Percentiles rank a stretch among this genome's conserved stretches.
Conservation (phyloP, 1,140 invertebrate species). For the Rhagoletis zephyria region DNA sequence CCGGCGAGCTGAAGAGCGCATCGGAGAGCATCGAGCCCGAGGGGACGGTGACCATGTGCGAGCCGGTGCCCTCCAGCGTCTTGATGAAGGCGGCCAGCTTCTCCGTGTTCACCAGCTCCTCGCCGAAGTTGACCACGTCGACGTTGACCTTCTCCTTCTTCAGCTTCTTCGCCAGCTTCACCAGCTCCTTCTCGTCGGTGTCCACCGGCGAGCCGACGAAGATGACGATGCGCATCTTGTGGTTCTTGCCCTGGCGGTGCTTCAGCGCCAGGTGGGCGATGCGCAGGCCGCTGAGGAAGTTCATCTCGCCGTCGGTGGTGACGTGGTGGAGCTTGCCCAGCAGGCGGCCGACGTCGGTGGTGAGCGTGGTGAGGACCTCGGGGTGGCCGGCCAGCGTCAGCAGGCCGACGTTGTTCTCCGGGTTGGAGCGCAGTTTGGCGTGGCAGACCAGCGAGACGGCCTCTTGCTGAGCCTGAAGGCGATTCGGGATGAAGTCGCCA, state of each 20-base stretch:
- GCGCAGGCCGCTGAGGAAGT: slow-evolving; percentile 91
- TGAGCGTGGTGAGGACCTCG: slow-evolving; percentile 95
- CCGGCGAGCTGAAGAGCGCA: slow-evolving; percentile 93
- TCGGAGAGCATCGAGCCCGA: slow-evolving; percentile 93
- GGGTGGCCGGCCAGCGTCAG: slow-evolving; percentile 92
- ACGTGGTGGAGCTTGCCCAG: slow-evolving; percentile 95
- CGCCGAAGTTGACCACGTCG: slow-evolving; percentile 98
- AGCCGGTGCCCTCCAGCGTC: slow-evolving; percentile 91
- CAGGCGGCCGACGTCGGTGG: slow-evolving; percentile 95
- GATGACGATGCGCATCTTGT: slow-evolving; percentile 98
- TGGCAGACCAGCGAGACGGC: slow-evolving; percentile 97
- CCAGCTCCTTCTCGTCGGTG: slow-evolving; percentile 92
- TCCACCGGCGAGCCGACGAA: slow-evolving; percentile 98
- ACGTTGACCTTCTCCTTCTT: slow-evolving; percentile 99
- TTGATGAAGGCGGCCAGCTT: slow-evolving; percentile 93
- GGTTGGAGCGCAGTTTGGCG: slow-evolving; percentile 96
- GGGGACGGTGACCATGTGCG: slow-evolving; percentile 95
- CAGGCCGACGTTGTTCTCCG: slow-evolving; percentile 98
- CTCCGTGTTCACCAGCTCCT: slow-evolving; percentile 89
- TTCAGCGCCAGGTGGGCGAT: slow-evolving; percentile 98
- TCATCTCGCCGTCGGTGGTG: slow-evolving; percentile 94
- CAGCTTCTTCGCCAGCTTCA: slow-evolving; percentile 95
- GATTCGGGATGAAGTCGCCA: slow-evolving; percentile 97
- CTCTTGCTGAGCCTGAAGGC: slow-evolving; percentile 98
- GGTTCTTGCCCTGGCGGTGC: slow-evolving; percentile 98